Evolutionary conservation across 2,888 invertebrate genomes (phyloP).

Genomic region (Chrysomela aeneicollis): DNA sequence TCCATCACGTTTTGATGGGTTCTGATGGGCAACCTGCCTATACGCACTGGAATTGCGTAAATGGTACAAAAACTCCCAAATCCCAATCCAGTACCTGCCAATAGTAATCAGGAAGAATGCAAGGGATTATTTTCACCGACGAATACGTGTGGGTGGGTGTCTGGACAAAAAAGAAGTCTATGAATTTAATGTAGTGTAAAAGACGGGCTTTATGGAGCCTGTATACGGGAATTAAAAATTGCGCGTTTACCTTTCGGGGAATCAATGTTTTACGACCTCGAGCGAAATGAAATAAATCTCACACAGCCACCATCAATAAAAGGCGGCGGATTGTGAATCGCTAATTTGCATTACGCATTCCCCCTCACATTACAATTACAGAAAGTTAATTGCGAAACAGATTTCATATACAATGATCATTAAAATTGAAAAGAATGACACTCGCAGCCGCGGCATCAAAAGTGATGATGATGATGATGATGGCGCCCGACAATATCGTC

Average conservation of each 20-base stretch:
- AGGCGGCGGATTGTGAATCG: conserved; percentile 25
- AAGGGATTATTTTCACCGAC: conserved; percentile 24
- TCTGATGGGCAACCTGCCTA: not conserved
- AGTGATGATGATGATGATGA: no score
- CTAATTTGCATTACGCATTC: conserved; percentile 59
- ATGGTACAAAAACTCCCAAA: conserved; percentile 33
- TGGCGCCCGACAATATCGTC: conserved; percentile 6
- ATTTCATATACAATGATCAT: conserved; percentile 29
- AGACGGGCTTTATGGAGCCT: conserved; percentile 23
- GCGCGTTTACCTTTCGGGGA: conserved; percentile 12
- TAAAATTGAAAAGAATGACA: not conserved
- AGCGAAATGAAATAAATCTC: conserved; percentile 54
- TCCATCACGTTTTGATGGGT: conserved; percentile 13
- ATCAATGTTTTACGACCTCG: conserved; percentile 46
- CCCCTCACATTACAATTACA: conserved; percentile 57
- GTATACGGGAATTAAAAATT: conserved; percentile 28
- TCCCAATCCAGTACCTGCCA: conserved; percentile 32
- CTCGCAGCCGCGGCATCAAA: not conserved
- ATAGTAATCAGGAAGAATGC: no score
- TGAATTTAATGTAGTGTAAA: conserved; percentile 45
- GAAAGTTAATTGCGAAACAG: conserved; percentile 46
- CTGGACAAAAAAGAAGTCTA: conserved; percentile 31
- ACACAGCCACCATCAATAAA: conserved; percentile 29
- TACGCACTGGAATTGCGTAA: conserved; percentile 32
- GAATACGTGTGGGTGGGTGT: conserved; percentile 29